These are phyloP conservation scores for western clawed frog (Xenopus tropicalis) DNA, from an alignment of 2,113 vertebrate species.

Conservation along the genomic window UCB_Xtro_10.0 CM004444.2:23662001-23662500, in stretches of 20 bases:
- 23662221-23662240: background rate
- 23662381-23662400: no score
- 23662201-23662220: background rate
- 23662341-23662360: no score
- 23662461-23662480: no score
- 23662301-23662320: no score
- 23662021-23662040: constrained; percentile 34
- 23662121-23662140: constrained; percentile 23
- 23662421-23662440: no score
- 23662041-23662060: constrained; percentile 42
- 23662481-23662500: no score
- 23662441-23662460: no score
- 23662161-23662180: constrained; percentile 29
- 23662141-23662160: constrained; percentile 14
- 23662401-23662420: no score
- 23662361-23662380: no score
- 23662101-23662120: constrained; percentile 42
- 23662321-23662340: no score
- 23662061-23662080: constrained; percentile 42
- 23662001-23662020: constrained; percentile 45
- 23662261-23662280: background rate
- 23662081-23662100: constrained; percentile 42
- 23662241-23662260: constrained; percentile 1
- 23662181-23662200: constrained; percentile 20
- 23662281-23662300: background rate